Evolutionary conservation across 2,888 invertebrate species (phyloP), one percentile per base, ranked within the genome.

Genomic region (Cactoblastis cactorum): DNA sequence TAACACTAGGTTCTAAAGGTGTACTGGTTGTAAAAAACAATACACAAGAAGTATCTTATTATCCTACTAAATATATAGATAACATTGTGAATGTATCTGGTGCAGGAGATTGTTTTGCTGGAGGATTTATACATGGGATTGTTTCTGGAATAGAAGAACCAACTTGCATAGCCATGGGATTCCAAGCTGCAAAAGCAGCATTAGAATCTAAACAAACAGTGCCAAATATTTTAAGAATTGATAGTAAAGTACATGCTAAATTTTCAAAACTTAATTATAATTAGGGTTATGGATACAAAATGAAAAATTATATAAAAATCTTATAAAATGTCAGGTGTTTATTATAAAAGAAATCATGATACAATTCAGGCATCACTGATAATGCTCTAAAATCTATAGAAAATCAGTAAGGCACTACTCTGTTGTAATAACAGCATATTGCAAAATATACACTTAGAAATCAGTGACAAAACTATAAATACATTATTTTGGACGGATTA

Each of bases 101-200:
- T 3, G 95, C 95, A 15, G 96, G 96, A 1, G 96, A 96, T 69
- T 95, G 95, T 72, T 93, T 94, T 65, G 90, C 92, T 2, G 92
- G 93, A 68, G 95, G 95, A 0, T 92, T 94, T 63, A 92, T 95
- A 51, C 79, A 91, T 17, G 93, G 92, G 0, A 81, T 93, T 67
- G 72, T 95, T 18, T 74, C 74, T 28, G 91, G 91, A 0, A 76
- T 83, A 34, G 61, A 77, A 4, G 92, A 95, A 72, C 80, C 91
- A 43, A 76, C 87, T 51, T 93, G 93, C 69, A 84, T 94, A 9
- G 80, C 89, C 2, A 74, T 92, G 14, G 95, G 93, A 0, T 91
- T 93, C 56, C 76, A 90, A 51, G 91, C 93, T 15, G 95, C 95
- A 0, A 80, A 80, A 56, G 76, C 81, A 45, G 92, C 95, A 0